Base-by-base conservation (phyloP, 2,113 vertebrate species). In the Nesogale talazaci region DNA sequence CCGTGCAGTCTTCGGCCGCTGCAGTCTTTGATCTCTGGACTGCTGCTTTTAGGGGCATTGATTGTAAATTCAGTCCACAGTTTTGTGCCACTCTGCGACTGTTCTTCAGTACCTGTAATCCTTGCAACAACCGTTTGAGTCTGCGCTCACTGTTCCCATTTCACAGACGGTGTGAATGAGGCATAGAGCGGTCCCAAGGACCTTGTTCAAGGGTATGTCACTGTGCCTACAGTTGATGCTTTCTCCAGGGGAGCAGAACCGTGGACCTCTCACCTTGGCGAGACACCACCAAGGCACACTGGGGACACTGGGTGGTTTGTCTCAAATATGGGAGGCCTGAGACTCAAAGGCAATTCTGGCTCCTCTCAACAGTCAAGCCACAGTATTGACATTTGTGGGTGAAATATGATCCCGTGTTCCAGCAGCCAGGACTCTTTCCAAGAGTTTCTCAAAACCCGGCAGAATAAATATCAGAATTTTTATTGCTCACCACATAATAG, bases 401-500 rank as follows among this genome's bases (percentile, higher is more conserved):
- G 89, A 93, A 93, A 83, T 67, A 34, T 0, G 0, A 88, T 80
- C 7, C 38, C 22, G 8, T 7, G 1, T 83, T 93, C 65, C 20
- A 67, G 89, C 0, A 36, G 69, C 56, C 42, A 70, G 19, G 76
- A 29, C 82, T 79, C 56, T 89, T 92, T 85, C 12, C 1, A 72
- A 0, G 23, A 42, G 11, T 92, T 95, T 91, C 87, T 94, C 23
- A 86, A 91, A 95, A 87, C 75, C 61, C 84, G 91, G 8, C 3
- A 89, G 77, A 92, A 95, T 95, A 95, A 96, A 95, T 94, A 96
- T 90, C 92, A 83, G 40, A 69, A 56, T 91, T 94, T 96, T 95
- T 96, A 93, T 84, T 94, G 74, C 92, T 25, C 11, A 90, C 90
- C 67, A 94, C 90, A 42, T 96, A 95, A 97, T 31, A 77, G 91